These are phyloP conservation scores for Apogon talboti DNA, from an alignment of 2,797 vertebrate species.

Conservation along the genomic window DNA sequence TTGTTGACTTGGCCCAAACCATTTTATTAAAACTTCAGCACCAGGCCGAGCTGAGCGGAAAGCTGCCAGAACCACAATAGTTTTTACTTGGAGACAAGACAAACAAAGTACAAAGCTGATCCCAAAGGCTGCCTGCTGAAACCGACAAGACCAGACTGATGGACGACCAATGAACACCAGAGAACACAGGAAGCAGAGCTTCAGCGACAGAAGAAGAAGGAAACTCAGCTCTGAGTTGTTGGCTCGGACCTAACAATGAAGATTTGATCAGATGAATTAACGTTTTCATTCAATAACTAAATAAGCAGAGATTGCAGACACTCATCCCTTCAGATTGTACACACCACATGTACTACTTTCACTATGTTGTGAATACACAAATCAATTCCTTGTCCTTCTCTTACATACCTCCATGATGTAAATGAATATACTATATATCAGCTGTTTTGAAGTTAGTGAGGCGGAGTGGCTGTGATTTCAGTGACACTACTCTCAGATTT, in stretches of 20 bases:
- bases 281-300: too few species aligned
- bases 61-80: conserved; percentile 76
- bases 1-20: conserved; percentile 78
- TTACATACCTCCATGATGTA: too few species aligned
- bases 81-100: conserved; percentile 74
- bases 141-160: conserved; percentile 65
- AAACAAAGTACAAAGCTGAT: conserved; percentile 75
- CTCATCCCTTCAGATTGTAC: too few species aligned
- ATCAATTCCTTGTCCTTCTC: too few species aligned
- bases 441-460: too few species aligned
- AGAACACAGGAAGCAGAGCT: conserved; percentile 81
- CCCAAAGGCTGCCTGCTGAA: conserved; percentile 75
- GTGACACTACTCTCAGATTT: too few species aligned
- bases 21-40: conserved; percentile 68
- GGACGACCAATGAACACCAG: conserved; percentile 79
- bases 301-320: too few species aligned
- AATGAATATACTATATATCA: too few species aligned
- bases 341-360: too few species aligned
- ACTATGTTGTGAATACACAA: too few species aligned
- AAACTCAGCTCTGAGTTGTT: conserved; percentile 84
- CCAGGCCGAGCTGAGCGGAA: conserved; percentile 77
- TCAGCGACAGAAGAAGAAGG: conserved; percentile 77
- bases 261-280: too few species aligned
- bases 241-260: conserved; percentile 69
- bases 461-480: too few species aligned